Conservation (phyloP, 2,797 vertebrate species). For the Loriculus beryllinus region DNA sequence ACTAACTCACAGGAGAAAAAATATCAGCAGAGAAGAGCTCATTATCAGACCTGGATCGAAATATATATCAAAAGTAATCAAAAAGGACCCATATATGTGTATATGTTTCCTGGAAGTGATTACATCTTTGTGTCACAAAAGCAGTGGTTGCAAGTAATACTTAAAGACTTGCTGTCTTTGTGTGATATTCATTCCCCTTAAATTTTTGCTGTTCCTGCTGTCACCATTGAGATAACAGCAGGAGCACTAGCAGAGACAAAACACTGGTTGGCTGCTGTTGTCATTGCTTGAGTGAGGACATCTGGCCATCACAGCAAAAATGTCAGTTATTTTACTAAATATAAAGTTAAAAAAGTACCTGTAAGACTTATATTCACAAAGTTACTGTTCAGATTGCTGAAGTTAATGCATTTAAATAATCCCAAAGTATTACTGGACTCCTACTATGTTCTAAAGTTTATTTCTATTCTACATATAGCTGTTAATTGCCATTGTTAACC, state of each 20-base stretch:
- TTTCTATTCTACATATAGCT: not conserved
- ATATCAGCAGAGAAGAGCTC: slow-evolving; percentile 1
- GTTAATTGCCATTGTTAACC: not conserved
- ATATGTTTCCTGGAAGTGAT: slow-evolving; percentile 29
- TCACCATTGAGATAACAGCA: not conserved
- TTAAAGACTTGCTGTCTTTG: not conserved
- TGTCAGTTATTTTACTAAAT: not conserved
- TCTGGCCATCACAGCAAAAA: not conserved
- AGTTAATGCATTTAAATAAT: not conserved
- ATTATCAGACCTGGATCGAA: not conserved
- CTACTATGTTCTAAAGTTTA: not conserved
- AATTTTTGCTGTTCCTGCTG: not conserved
- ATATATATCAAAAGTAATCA: not conserved
- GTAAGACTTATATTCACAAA: not conserved
- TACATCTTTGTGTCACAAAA: not conserved
- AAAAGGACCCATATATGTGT: not conserved
- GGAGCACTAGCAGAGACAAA: slow-evolving; percentile 1
- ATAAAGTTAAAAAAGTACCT: not conserved
- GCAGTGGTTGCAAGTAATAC: not conserved
- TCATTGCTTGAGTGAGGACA: not conserved
- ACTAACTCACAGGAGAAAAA: slow-evolving; percentile 1
- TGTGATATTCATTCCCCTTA: not conserved
- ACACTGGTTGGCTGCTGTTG: not conserved
- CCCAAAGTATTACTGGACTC: not conserved
- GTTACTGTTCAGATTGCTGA: not conserved